Evolutionary conservation across 35 echinoderm and acorn worm genomes (phyloP), one percentile per base, ranked within the genome.

Genomic region (Holothuria glaberrima): DNA sequence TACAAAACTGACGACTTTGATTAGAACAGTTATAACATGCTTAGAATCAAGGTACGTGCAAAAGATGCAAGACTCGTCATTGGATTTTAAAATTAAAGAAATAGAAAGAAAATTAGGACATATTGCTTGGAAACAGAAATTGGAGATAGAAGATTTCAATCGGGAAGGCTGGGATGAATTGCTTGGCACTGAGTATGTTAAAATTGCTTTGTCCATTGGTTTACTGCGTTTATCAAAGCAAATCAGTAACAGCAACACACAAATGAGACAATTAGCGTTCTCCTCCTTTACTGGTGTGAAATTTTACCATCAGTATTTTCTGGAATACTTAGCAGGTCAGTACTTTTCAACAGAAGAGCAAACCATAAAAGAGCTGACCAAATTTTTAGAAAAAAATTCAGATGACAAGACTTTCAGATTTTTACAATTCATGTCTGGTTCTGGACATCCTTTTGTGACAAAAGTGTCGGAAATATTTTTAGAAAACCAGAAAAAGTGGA

Each of bases 31-130:
- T 5, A 79, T 79, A 1, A 79, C 75, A 0, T 79, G 75, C 25
- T 79, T 79, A 30, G 75, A 79, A 79, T 79, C 75, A 19, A 16
- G 36, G 19, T 79, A 79, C 17, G 75, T 79, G 75, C 75, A 79
- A 36, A 79, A 79, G 38, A 25, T 28, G 9, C 2, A 82, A 6
- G 24, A 75, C 6, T 0, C 32, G 30, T 41, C 30, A 9, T 34
- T 75, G 12, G 18, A 41, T 34, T 17, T 9, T 16, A 41, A 75
- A 44, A 41, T 75, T 38, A 75, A 75, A 41, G 24, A 21, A 16
- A 33, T 75, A 9, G 71, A 75, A 75, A 30, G 10, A 10, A 75
- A 30, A 75, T 24, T 75, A 20, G 71, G 71, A 30, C 12, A 75
- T n/a, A 22, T 75, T 44, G 71, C 79, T 5, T 58, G 48, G 48